These are phyloP conservation scores for Ariopsis seemanni DNA, from an alignment of 2,113 vertebrate species.

Conservation along the genomic window DNA sequence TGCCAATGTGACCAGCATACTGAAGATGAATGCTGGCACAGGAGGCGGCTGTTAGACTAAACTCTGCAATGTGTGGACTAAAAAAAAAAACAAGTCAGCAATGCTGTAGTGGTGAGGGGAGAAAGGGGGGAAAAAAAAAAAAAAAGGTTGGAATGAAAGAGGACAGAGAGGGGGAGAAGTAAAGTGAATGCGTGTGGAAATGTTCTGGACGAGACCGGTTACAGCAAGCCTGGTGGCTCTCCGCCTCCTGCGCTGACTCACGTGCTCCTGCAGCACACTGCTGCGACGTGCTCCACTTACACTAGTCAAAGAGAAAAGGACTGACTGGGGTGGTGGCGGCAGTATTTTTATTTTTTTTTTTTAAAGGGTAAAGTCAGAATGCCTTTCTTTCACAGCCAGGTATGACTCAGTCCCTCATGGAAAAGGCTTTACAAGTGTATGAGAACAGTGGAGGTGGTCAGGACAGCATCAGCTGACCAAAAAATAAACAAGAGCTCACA, in stretches of 20 bases:
- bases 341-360: not conserved
- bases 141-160: slow-evolving; percentile 3
- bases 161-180: not conserved
- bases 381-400: not conserved
- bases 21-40: slow-evolving; percentile 2
- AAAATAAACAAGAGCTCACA: not conserved
- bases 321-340: not conserved
- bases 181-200: not conserved
- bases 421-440: slow-evolving; percentile 6
- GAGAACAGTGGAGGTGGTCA: not conserved
- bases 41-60: slow-evolving; percentile 2
- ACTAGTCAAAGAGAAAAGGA: slow-evolving; percentile 49
- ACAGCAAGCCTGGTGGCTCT: not conserved
- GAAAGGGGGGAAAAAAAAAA: not conserved
- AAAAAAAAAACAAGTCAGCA: slow-evolving; percentile 4
- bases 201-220: slow-evolving; percentile 15
- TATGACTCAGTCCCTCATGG: not conserved
- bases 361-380: slow-evolving; percentile 38
- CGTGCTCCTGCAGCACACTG: slow-evolving; percentile 31
- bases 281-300: slow-evolving; percentile 66
- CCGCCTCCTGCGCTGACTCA: slow-evolving; percentile 10
- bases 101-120: not conserved
- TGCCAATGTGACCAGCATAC: slow-evolving; percentile 24
- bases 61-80: slow-evolving; percentile 20
- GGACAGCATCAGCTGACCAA: not conserved